Conservation (phyloP, 2,888 invertebrate species). For the Dascillus cervinus region DNA sequence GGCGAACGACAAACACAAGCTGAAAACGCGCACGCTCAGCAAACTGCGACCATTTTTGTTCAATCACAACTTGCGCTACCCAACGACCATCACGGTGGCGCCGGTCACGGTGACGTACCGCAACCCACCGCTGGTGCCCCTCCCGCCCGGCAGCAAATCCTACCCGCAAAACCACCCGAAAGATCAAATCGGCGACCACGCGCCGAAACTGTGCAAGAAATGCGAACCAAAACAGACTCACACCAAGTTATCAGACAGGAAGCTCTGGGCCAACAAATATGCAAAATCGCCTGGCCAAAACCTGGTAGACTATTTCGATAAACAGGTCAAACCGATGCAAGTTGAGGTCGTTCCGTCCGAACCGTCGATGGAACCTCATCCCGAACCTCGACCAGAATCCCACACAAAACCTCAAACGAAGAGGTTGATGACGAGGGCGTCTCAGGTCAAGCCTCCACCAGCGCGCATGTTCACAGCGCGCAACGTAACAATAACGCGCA, state of each 20-base stretch:
- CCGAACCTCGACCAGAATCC: not conserved
- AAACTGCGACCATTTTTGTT: conserved; percentile 12
- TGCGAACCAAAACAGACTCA: not conserved
- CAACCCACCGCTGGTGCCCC: conserved; percentile 1
- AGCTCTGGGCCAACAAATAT: conserved; percentile 1
- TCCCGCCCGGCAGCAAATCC: too few relatives aligned
- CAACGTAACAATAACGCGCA: not conserved
- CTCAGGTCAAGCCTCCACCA: not conserved
- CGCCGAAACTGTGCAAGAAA: not conserved
- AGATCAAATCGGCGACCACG: not conserved
- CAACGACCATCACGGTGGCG: conserved; percentile 22
- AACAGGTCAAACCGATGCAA: not conserved
- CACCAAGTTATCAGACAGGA: not conserved
- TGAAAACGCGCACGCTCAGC: too few relatives aligned
- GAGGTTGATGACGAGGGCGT: not conserved
- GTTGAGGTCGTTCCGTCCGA: not conserved
- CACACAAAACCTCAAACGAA: not conserved
- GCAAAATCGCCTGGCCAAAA: conserved; percentile 1
- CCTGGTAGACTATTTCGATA: conserved; percentile 2
- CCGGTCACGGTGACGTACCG: conserved; percentile 11
- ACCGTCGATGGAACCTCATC: not conserved
- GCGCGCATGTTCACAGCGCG: not conserved
- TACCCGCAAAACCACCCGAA: conserved; percentile 5
- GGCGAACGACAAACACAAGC: too few relatives aligned
- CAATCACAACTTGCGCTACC: conserved; percentile 17